phyloP scores from a whole-genome alignment of 2,888 invertebrate genomes.

The Eupeodes luniger region DNA sequence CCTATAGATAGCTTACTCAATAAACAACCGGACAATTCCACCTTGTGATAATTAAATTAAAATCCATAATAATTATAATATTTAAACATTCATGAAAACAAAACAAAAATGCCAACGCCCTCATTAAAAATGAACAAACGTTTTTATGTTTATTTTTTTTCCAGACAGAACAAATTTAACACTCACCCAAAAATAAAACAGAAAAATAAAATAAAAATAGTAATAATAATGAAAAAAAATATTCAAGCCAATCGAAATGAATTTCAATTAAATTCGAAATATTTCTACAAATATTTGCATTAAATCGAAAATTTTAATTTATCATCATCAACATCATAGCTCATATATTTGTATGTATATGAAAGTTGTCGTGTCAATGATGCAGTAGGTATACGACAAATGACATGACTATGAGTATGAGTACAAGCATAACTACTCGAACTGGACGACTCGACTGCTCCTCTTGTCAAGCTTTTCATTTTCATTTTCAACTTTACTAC shows the following conservation, averaged over 20 bases:
- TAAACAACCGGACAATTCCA: too few species aligned
- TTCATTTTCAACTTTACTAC: background rate
- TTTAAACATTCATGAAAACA: background rate
- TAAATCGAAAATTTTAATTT: constrained; percentile 60
- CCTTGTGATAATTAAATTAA: background rate
- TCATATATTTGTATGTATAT: background rate
- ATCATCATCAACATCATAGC: constrained; percentile 49
- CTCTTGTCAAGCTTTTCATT: constrained; percentile 31
- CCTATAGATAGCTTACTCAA: too few species aligned
- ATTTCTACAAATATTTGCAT: constrained; percentile 68
- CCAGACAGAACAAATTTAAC: constrained; percentile 13
- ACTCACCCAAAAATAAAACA: background rate
- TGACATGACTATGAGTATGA: background rate
- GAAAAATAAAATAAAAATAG: background rate
- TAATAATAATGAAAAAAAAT: background rate
- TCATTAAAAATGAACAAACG: background rate
- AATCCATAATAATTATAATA: background rate
- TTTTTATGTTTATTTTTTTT: background rate
- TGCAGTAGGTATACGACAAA: background rate
- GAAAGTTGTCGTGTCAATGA: constrained; percentile 25
- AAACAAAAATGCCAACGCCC: background rate
- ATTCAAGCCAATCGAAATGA: constrained; percentile 53
- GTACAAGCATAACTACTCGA: background rate
- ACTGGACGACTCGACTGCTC: background rate
- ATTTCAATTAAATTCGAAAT: constrained; percentile 71